phyloP scores from a whole-genome alignment of 2,113 vertebrate species.

The Entomyzon cyanotis region DNA sequence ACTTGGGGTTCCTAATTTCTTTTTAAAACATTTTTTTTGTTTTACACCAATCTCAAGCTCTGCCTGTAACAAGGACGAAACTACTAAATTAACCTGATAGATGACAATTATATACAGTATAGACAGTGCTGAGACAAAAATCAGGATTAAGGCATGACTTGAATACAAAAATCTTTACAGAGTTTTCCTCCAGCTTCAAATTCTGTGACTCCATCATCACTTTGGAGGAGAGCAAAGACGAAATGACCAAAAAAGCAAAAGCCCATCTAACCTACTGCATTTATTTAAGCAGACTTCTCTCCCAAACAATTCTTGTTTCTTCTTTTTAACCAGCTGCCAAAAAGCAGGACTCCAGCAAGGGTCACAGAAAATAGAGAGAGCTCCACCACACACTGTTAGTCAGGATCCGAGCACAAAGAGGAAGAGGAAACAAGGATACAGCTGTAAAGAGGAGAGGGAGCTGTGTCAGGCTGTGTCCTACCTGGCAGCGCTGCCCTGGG shows the following conservation, averaged over 20 bases:
- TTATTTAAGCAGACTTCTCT: background rate
- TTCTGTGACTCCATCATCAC: background rate
- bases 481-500: background rate
- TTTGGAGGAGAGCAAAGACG: background rate
- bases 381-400: rapidly evolving
- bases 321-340: background rate
- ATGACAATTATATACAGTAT: background rate
- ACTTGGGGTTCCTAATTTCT: background rate
- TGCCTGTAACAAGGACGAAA: background rate
- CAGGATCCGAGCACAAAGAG: background rate
- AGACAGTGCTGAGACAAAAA: background rate
- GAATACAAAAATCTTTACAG: background rate
- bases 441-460: background rate
- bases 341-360: background rate
- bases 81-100: background rate
- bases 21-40: background rate
- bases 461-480: background rate
- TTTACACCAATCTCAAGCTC: background rate
- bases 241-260: background rate
- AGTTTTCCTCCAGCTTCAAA: background rate
- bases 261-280: background rate
- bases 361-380: background rate
- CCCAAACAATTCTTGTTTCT: background rate
- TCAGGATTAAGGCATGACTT: background rate
- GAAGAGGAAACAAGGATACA: rapidly evolving